Evolutionary conservation across 2,888 invertebrate species (phyloP).

Genomic region (Synanthedon vespiformis): DNA sequence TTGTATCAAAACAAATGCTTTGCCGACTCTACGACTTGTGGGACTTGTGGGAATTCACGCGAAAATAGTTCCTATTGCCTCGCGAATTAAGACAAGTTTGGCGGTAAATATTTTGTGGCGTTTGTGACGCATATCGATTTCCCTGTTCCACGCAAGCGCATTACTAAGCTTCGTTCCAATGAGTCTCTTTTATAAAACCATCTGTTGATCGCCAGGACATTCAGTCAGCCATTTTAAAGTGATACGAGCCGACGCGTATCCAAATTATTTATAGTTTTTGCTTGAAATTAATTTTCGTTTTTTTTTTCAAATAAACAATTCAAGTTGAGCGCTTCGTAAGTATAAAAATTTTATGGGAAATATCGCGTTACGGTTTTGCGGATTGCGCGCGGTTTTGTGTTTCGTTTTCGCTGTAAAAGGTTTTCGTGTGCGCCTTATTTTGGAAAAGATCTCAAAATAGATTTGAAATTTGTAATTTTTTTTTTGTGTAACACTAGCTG

Average conservation of each 20-base stretch:
- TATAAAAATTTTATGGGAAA: slow-evolving; percentile 2
- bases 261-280: slow-evolving; percentile 5
- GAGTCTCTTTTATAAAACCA: slow-evolving; percentile 28
- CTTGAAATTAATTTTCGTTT: slow-evolving; percentile 22
- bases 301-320: slow-evolving; percentile 20
- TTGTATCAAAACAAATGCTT: too few relatives aligned
- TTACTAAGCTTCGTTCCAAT: slow-evolving; percentile 10
- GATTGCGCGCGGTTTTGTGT: slow-evolving; percentile 12
- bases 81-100: not conserved
- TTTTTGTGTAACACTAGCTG: too few relatives aligned
- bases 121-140: slow-evolving; percentile 40
- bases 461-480: too few relatives aligned
- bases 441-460: not conserved
- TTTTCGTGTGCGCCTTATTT: not conserved
- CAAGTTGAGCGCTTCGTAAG: slow-evolving; percentile 11
- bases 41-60: too few relatives aligned
- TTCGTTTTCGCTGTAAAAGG: slow-evolving; percentile 1
- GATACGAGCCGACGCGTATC: slow-evolving; percentile 33
- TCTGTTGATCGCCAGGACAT: slow-evolving; percentile 39
- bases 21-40: too few relatives aligned
- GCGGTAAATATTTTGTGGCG: not conserved
- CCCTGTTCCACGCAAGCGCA: slow-evolving; percentile 46
- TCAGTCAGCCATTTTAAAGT: slow-evolving; percentile 53
- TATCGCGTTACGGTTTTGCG: slow-evolving; percentile 9
- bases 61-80: not conserved